Percentiles rank a stretch among this genome's conserved stretches.
Evolutionary conservation across 2,888 invertebrate species (phyloP).

Genomic region (Melinaea marsaeus): DNA sequence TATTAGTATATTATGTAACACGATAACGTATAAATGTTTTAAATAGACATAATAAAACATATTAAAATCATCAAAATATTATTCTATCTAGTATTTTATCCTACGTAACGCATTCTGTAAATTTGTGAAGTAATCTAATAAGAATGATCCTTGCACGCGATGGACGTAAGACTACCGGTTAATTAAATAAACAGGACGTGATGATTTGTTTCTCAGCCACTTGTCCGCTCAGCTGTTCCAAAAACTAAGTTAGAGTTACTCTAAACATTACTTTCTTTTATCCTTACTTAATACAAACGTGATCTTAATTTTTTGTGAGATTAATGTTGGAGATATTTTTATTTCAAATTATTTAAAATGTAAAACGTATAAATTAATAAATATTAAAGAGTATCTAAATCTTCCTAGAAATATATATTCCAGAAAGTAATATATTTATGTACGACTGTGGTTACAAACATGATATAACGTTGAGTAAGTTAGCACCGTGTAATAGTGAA

Average conservation of each 20-base stretch:
- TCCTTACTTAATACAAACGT: constrained; percentile 11
- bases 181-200: constrained; percentile 34
- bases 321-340: too few species aligned
- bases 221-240: constrained; percentile 25
- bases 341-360: too few species aligned
- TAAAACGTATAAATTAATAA: too few species aligned
- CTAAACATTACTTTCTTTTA: constrained; percentile 17
- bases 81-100: too few species aligned
- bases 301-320: constrained; percentile 10
- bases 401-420: constrained; percentile 4
- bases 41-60: too few species aligned
- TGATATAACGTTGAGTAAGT: too few species aligned
- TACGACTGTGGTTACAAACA: too few species aligned
- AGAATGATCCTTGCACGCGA: constrained; percentile 21
- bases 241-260: constrained; percentile 18
- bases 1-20: not conserved
- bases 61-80: too few species aligned
- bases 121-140: constrained; percentile 23
- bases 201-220: constrained; percentile 29
- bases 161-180: constrained; percentile 20
- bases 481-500: too few species aligned
- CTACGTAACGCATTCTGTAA: not conserved
- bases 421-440: too few species aligned
- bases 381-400: constrained; percentile 1
- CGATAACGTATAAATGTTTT: too few species aligned